Base-by-base conservation (phyloP, 2,888 invertebrate species). In the Sycophila texana region DNA sequence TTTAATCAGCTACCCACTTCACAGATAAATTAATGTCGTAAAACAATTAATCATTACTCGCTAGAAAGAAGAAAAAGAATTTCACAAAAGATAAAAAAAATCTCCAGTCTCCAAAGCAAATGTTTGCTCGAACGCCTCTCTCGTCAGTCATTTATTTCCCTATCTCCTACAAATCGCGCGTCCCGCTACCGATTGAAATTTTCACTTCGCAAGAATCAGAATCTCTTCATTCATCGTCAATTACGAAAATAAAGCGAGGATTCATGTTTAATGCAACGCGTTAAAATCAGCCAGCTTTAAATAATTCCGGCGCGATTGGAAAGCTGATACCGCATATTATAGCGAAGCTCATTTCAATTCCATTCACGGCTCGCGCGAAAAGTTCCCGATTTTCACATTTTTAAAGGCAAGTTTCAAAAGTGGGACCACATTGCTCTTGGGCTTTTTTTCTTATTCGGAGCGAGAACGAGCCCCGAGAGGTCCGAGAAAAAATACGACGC, bases 241-340 rank as follows among this genome's bases (percentile, higher is more conserved):
- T 63, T 66, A 74, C 20, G 58, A 74, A 74, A 70, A 70, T 39
- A 76, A 70, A 63, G 51, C n/a, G 26, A 76, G 47, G 26, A 63
- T 70, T 76, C 67, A 76, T 70, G 75, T 68, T 74, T 75, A 75
- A 75, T 75, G 70, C 47, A 63, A 7, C 5, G n/a, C 39, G 14
- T 53, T 18, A 73, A 73, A 61, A 53, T 61, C 61, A 18, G 7
- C 1, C 60, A 13, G 73, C 47, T 55, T 63, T 65, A 63, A 73
- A 53, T 73, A 63, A 73, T 73, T 73, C 65, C 16, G 16, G 22
- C 7, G 53, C 12, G n/a, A 67, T 60, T 61, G 60, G 61, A 75
- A 70, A 70, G 47, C 22, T 39, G 16, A 75, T 75, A 53, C 57
- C 18, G 22, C 7, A 39, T n/a, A 20, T 13, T n/a, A n/a, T n/a